A percentile compares a stretch with the other conserved stretches of the same genome.
Conservation (phyloP, 2,797 vertebrate genomes). For the Periophthalmus magnuspinnatus region DNA sequence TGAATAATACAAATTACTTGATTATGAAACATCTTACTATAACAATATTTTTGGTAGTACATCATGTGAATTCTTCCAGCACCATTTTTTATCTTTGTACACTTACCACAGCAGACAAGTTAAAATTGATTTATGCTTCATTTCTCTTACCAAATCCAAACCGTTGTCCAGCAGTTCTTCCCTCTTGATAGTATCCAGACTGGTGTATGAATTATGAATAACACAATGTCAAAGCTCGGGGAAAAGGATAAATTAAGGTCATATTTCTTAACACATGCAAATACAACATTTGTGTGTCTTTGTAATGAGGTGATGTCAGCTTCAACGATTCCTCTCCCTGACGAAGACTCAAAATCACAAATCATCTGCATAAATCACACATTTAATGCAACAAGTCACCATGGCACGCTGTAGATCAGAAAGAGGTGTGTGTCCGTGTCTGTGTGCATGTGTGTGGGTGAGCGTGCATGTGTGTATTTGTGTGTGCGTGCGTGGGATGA, state of each 20-base stretch:
- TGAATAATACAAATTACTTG: no score
- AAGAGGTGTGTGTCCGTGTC: constrained; percentile 53
- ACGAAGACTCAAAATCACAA: constrained; percentile 44
- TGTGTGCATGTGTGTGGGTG: neutral
- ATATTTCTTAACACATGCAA: neutral
- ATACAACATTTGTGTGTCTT: constrained; percentile 12
- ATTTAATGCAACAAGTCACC: constrained; percentile 62
- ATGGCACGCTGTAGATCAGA: constrained; percentile 45
- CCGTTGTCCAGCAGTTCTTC: neutral
- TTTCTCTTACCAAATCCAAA: neutral
- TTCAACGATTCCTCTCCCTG: constrained; percentile 64
- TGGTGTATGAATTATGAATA: neutral
- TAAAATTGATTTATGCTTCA: neutral
- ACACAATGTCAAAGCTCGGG: neutral
- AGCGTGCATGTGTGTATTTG: neutral
- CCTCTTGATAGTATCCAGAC: neutral
- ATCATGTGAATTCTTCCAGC: neutral
- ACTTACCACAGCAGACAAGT: neutral
- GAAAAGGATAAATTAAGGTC: neutral
- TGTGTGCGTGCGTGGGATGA: constrained; percentile 20
- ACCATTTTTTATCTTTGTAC: neutral
- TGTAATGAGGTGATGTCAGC: constrained; percentile 53
- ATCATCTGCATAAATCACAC: constrained; percentile 60
- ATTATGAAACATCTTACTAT: no score
- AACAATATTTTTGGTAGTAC: neutral